Evolutionary conservation across 1,140 invertebrate species (phyloP), one percentile per base, ranked within the genome.

Genomic region (Pogonognathellus flavescens): DNA sequence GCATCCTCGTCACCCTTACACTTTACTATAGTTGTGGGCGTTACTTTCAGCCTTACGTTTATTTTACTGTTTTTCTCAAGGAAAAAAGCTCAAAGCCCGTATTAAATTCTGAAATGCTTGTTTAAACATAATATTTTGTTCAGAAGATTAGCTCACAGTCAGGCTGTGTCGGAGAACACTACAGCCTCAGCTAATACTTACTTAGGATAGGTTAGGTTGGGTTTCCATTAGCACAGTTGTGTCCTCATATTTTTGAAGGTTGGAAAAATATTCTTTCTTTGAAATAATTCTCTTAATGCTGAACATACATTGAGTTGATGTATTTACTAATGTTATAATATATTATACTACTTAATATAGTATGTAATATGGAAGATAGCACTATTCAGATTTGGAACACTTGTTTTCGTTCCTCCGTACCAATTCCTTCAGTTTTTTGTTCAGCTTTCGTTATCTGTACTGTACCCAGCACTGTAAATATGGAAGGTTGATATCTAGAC

Each of bases 371-470:
- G 6, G 1, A 41, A 41, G 31, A 41, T 41, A 41, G 31, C 49
- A 76, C 70, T 41, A 31, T 41, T 76, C n/a, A 50, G 41, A 76
- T 76, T 49, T 76, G 18, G 70, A 76, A 76, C 70, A 76, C 70
- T 76, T 76, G 70, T 76, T 76, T 76, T 76, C 70, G 41, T 76
- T 76, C 31, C 70, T 76, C 70, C n/a, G n/a, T 76, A 49, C 70
- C 70, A 25, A 76, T 76, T 20, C 18, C 18, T 14, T 13, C 9
- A 41, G 7, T 16, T 18, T 8, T n/a, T 3, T 10, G 13, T 20
- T 18, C 3, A n/a, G 14, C 41, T 76, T 16, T 18, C 14, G 22
- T 66, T 66, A 66, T 66, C 25, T 66, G 22, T 66, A 31, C 62
- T 62, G 60, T 62, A 62, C 62, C 31, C 2, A 10, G 16, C 16